These are phyloP conservation scores for Diplazon laetatorius DNA, from an alignment of 2,888 invertebrate genomes.

Conservation along the genomic window DNA sequence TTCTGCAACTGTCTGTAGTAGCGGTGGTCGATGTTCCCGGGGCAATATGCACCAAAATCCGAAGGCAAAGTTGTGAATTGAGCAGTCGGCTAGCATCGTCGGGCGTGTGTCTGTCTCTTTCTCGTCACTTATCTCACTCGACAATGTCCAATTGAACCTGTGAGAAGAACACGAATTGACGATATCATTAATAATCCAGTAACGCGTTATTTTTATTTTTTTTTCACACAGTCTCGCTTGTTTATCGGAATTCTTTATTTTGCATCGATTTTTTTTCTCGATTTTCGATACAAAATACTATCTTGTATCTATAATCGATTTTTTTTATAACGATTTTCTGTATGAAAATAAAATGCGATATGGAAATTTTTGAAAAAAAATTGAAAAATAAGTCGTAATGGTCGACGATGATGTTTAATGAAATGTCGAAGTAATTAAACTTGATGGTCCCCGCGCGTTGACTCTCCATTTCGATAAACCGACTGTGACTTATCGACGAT, in stretches of 20 bases:
- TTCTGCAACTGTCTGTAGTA: not conserved
- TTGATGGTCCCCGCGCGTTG: slow-evolving; percentile 27
- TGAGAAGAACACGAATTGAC: slow-evolving; percentile 1
- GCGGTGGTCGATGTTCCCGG: not conserved
- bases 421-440: slow-evolving; percentile 37
- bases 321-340: too few species aligned
- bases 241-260: too few species aligned
- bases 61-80: slow-evolving; percentile 25
- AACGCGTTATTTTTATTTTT: too few species aligned
- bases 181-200: slow-evolving; percentile 9
- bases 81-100: slow-evolving; percentile 53
- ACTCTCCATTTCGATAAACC: slow-evolving; percentile 63
- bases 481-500: slow-evolving; percentile 32
- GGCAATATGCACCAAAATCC: slow-evolving; percentile 19
- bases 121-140: slow-evolving; percentile 62
- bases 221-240: too few species aligned
- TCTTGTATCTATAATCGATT: too few species aligned
- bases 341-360: too few species aligned
- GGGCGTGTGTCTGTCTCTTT: slow-evolving; percentile 53
- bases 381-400: too few species aligned
- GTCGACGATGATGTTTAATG: not conserved
- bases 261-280: too few species aligned
- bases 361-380: too few species aligned
- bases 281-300: too few species aligned
- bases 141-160: slow-evolving; percentile 56